A percentile compares a stretch with the other conserved stretches of the same genome.
Evolutionary conservation across 2,888 invertebrate species (phyloP).

Genomic region (Pegoplata infirma): DNA sequence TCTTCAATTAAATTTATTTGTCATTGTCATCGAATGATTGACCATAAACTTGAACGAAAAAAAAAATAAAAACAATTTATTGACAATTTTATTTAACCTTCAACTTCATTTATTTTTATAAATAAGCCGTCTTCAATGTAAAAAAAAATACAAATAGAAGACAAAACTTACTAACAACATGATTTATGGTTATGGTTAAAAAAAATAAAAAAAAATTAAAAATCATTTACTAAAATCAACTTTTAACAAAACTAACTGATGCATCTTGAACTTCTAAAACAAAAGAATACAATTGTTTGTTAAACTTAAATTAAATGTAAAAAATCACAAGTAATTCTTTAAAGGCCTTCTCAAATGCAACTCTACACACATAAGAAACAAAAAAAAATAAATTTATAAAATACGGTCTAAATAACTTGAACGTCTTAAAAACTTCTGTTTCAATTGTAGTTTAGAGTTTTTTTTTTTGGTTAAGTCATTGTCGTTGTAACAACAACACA

Average conservation of each 20-base stretch:
- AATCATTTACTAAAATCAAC: constrained; percentile 22
- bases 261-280: constrained; percentile 57
- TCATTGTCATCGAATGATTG: constrained; percentile 52
- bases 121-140: constrained; percentile 44
- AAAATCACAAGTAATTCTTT: background rate
- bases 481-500: constrained; percentile 5
- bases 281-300: constrained; percentile 69
- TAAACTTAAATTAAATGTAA: background rate
- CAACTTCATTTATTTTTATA: constrained; percentile 50
- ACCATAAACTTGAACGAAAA: constrained; percentile 58
- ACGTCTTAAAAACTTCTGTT: background rate
- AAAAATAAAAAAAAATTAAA: constrained; percentile 19
- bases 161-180: constrained; percentile 45
- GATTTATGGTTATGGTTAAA: constrained; percentile 51
- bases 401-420: constrained; percentile 1
- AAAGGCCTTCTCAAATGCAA: background rate
- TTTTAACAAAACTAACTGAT: constrained; percentile 10
- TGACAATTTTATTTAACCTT: constrained; percentile 57
- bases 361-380: background rate
- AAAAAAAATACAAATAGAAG: background rate
- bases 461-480: constrained; percentile 13
- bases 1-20: constrained; percentile 31
- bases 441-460: background rate
- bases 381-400: constrained; percentile 1
- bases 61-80: constrained; percentile 20